Conservation (phyloP, 2,797 vertebrate species). For the Anas bernieri region DNA sequence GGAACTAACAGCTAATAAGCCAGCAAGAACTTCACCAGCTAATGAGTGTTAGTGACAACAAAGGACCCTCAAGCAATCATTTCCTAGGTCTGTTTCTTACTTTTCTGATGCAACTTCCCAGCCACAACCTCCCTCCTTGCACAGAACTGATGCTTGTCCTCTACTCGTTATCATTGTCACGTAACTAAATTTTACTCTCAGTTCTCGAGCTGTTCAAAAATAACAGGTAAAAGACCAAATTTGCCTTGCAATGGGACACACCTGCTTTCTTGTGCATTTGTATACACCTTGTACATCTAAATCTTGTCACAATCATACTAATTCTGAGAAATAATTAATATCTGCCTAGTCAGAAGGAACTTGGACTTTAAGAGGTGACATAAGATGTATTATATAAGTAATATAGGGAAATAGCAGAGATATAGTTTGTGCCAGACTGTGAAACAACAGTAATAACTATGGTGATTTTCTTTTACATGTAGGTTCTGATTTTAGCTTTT, state of each 20-base stretch:
- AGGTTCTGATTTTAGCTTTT: fast-evolving
- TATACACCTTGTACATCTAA: neutral
- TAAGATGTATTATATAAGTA: neutral
- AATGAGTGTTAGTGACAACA: neutral
- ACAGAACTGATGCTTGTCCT: neutral
- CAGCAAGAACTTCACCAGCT: neutral
- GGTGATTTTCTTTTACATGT: neutral
- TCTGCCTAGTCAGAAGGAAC: neutral
- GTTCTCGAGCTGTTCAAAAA: neutral
- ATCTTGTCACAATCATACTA: fast-evolving
- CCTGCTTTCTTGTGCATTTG: fast-evolving
- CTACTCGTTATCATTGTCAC: neutral
- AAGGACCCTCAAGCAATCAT: neutral
- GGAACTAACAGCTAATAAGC: neutral
- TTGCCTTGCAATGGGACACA: neutral
- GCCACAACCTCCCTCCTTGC: neutral
- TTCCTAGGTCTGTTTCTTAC: neutral
- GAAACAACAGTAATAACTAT: neutral
- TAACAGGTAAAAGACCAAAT: neutral
- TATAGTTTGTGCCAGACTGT: neutral
- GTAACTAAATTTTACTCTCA: neutral
- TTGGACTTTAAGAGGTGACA: neutral
- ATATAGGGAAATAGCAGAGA: neutral
- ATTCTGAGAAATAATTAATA: neutral
- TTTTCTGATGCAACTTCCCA: neutral